Percentiles rank a stretch among this genome's conserved stretches.
Evolutionary conservation across 1,140 invertebrate species (phyloP).

Genomic region (Drosophila repleta): DNA sequence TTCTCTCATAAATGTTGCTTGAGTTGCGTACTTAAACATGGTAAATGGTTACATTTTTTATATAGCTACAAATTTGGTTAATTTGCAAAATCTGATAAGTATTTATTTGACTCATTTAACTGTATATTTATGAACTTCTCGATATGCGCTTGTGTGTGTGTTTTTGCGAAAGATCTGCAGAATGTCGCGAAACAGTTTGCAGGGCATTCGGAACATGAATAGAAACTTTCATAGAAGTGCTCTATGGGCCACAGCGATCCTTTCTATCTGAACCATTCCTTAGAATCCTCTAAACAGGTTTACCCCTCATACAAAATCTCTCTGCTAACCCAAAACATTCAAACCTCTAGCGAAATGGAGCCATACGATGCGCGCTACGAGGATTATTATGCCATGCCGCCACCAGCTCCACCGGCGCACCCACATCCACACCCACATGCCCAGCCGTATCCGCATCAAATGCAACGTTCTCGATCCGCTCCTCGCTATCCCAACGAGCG

Average conservation of each 20-base stretch:
- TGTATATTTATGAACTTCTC: conserved; percentile 10
- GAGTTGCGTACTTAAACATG: conserved; percentile 44
- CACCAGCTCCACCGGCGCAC: conserved; percentile 29
- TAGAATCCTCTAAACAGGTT: background rate
- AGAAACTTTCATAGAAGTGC: background rate
- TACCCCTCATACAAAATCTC: conserved; percentile 18
- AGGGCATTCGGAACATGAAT: background rate
- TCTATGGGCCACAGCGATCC: too few species aligned
- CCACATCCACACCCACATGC: conserved; percentile 11
- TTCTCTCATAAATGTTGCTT: conserved; percentile 49
- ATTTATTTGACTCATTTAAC: conserved; percentile 33
- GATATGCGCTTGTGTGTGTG: conserved; percentile 74
- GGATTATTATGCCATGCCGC: conserved; percentile 67
- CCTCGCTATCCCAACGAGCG: conserved; percentile 74
- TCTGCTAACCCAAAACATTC: conserved; percentile 48
- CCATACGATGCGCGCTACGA: conserved; percentile 77
- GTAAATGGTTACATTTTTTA: conserved; percentile 55
- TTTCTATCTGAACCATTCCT: background rate
- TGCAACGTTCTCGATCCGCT: conserved; percentile 68
- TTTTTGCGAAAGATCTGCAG: conserved; percentile 71
- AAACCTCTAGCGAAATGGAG: conserved; percentile 83
- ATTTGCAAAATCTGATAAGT: conserved; percentile 67
- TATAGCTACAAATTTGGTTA: conserved; percentile 65
- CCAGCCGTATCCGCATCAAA: conserved; percentile 50
- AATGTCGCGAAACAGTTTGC: conserved; percentile 9